Evolutionary conservation across 2,888 invertebrate species (phyloP).

Genomic region (Eupelmus urozonus): DNA sequence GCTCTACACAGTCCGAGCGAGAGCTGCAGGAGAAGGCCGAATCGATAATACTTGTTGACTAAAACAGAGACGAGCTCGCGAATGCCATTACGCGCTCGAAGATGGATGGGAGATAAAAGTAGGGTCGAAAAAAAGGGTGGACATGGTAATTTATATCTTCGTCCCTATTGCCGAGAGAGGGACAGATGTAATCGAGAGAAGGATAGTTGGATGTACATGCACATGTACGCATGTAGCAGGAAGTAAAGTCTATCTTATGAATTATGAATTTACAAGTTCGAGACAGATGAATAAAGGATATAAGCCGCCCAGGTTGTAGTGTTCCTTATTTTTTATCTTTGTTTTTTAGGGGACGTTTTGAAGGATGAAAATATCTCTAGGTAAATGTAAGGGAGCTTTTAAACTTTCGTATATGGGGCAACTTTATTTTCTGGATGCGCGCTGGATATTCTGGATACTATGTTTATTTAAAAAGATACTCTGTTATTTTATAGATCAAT

Average conservation of each 20-base stretch:
- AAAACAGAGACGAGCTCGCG: conserved; percentile 55
- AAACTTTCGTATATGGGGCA: too few relatives aligned
- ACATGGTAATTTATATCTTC: conserved; percentile 1
- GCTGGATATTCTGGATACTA: not conserved
- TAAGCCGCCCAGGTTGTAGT: too few relatives aligned
- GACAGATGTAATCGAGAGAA: too few relatives aligned
- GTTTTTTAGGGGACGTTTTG: not conserved
- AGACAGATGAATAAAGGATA: conserved; percentile 16
- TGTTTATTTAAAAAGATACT: too few relatives aligned
- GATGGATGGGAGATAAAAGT: too few relatives aligned
- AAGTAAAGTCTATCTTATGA: conserved; percentile 40
- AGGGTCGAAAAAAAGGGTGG: not conserved
- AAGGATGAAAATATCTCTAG: not conserved
- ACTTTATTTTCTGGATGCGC: not conserved
- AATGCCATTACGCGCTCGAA: conserved; percentile 58
- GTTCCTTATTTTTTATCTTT: too few relatives aligned
- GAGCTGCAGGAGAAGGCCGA: not conserved
- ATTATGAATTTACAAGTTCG: conserved; percentile 53
- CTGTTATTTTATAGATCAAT: too few relatives aligned
- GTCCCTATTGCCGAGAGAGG: not conserved
- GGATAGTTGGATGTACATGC: too few relatives aligned
- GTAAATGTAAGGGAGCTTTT: too few relatives aligned
- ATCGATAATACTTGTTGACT: conserved; percentile 64
- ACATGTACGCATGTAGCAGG: not conserved
- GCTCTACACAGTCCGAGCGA: too few relatives aligned